Base-by-base conservation (phyloP, 35 echinoderm and acorn worm species). In the Patiria miniata region DNA sequence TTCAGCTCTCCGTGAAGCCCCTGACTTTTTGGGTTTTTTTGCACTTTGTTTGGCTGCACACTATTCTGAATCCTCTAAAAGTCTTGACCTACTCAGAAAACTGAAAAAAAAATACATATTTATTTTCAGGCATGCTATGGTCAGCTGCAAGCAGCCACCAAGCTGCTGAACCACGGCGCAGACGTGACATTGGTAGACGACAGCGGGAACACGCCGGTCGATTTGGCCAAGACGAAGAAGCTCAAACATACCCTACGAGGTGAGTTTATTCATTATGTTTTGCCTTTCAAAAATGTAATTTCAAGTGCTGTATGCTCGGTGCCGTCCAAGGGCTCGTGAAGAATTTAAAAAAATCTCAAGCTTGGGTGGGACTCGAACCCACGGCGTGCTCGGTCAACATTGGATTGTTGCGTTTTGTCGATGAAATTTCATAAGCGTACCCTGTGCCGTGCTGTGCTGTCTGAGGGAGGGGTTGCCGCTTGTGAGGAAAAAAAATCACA, bases 141-240 rank as follows among this genome's bases (percentile, higher is more conserved):
- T 51, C 96, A 98, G 55, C 29, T 84, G 5, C 55, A 89, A 18
- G 86, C 91, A 18, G 96, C 93, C 12, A 81, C 89, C 78, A 92
- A 89, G 6, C 54, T 98, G 22, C 44, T 98, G 50, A 69, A 94
- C 51, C 89, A 85, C 15, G 96, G 96, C 1, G 96, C 96, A 36
- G 96, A 98, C 55, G 56, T 98, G 0, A 92, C 92, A 8, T 37
- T 98, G 22, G 96, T 98, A 1, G 96, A 98, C 84, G 96, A 98
- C 39, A 69, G 96, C 23, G 96, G 96, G 36, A 91, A 94, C 38
- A 98, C 96, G 2, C 84, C 96, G 7, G 86, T 98, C 1, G 96
- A 98, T 90, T 69, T 98, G 15, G 96, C 96, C 19, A 91, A 89
- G 54, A 94, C 86, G 2, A 98, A 89, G 61, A 91, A 90, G 38